phyloP scores from a whole-genome alignment of 2,113 vertebrate species.

The Gopherus evgoodei region DNA sequence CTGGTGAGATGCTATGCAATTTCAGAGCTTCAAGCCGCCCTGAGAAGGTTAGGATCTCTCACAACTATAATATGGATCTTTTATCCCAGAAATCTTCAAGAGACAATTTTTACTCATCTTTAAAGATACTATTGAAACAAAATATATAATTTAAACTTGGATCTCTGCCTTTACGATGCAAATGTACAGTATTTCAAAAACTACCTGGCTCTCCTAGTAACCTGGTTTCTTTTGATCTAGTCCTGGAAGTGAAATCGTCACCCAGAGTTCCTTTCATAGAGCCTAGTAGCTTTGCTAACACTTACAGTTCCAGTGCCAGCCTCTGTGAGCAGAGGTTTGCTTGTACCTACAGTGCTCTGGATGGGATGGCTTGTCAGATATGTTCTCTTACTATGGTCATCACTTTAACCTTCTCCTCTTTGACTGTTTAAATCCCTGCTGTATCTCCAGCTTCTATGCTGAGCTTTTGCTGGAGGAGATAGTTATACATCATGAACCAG shows the following conservation, averaged over 20 bases:
- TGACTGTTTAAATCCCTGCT: not conserved
- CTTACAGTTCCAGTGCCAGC: not conserved
- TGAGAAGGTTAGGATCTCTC: not conserved
- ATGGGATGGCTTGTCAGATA: not conserved
- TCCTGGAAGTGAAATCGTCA: not conserved
- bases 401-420: not conserved
- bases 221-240: not conserved
- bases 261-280: not conserved
- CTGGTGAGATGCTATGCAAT: not conserved
- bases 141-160: not conserved
- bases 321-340: not conserved
- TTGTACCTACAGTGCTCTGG: not conserved
- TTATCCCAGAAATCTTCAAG: not conserved
- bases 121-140: not conserved
- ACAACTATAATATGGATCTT: not conserved
- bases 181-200: not conserved
- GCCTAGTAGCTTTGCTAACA: rapidly evolving
- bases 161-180: constrained; percentile 7
- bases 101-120: not conserved
- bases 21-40: not conserved
- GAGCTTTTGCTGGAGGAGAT: not conserved
- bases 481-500: rapidly evolving
- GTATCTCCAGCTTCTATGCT: not conserved
- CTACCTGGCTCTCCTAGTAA: not conserved
- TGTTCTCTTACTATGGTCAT: not conserved